These are phyloP conservation scores for Hippopotamyrus pictus DNA, from an alignment of 2,797 vertebrate species.

Conservation along the genomic window DNA sequence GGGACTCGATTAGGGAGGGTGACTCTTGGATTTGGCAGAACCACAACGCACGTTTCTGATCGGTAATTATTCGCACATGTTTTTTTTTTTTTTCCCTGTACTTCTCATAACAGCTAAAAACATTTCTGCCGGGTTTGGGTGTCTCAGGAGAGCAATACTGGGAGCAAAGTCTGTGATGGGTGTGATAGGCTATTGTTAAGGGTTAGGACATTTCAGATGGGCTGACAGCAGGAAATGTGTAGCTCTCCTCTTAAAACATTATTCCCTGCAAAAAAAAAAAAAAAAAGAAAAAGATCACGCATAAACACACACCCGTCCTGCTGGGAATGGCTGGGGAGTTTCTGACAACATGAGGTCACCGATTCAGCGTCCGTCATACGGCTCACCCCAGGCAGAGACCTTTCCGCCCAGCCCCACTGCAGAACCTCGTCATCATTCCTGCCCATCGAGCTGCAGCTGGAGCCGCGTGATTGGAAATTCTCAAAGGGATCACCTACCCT, in stretches of 20 bases:
- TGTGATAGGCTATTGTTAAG: constrained; percentile 33
- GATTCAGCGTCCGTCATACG: constrained; percentile 28
- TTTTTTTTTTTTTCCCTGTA: not conserved
- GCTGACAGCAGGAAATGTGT: constrained; percentile 28
- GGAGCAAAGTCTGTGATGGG: constrained; percentile 24
- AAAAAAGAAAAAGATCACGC: not conserved
- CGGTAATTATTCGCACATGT: constrained; percentile 26
- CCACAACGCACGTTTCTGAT: constrained; percentile 15
- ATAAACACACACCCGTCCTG: constrained; percentile 4
- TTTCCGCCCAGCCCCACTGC: constrained; percentile 26
- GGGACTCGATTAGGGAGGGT: constrained; percentile 3
- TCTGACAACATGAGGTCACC: constrained; percentile 40
- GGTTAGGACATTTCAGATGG: constrained; percentile 39
- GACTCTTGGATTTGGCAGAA: constrained; percentile 15
- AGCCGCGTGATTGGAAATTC: constrained; percentile 23
- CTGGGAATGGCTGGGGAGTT: constrained; percentile 23
- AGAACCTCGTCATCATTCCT: constrained; percentile 5
- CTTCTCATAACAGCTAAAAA: constrained; percentile 23
- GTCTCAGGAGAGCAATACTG: constrained; percentile 15
- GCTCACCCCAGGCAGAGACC: constrained; percentile 36
- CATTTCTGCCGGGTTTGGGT: constrained; percentile 22
- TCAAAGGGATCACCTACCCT: constrained; percentile 42
- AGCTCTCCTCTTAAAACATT: constrained; percentile 18
- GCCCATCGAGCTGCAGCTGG: constrained; percentile 2
- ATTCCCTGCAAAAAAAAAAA: not conserved